Base-by-base conservation (phyloP, 2,113 vertebrate genomes). In the Urocitellus parryii region DNA sequence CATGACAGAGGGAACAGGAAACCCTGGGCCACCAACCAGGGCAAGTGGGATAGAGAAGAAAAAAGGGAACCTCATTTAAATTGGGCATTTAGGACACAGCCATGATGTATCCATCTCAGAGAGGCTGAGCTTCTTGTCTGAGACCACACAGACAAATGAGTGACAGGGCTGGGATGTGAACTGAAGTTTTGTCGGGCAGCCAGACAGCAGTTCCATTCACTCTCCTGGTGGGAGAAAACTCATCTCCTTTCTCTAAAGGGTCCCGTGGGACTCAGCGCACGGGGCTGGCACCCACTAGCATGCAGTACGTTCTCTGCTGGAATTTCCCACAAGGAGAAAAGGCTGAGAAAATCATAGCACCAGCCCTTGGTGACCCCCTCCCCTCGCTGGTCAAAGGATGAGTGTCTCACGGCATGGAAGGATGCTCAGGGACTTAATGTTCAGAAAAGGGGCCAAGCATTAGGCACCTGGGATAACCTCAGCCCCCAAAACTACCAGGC, bases 321-420 rank as follows among this genome's bases (percentile, higher is more conserved):
- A 3, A 25, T 45, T 80, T 24, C 32, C 32, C n/a, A 4, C 0
- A 4, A 37, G 72, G 22, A 48, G 27, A 27, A 27, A 42, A 11
- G 2, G 48, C 51, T 39, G 58, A 76, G 63, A 45, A 51, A 13
- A 34, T 2, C n/a, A 17, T 32, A 53, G 56, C 68, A 3, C 34
- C 1, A 67, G 37, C 42, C 61, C 4, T 13, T 4, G 13, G 2
- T 1, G 24, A 6, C 7, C 32, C 48, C 53, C 25, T 61, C 11
- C 10, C 12, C 51, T 12, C 7, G 84, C 39, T 22, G 53, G 27
- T 13, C 48, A 51, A 51, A 51, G 48, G 48, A 11, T 51, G 48
- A 4, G 51, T 0, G 25, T 0, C 20, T 16, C 51, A 3, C 0
- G 8, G 1, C 24, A 1, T 5, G 51, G 42, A 4, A 58, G 77